A percentile compares a stretch with the other conserved stretches of the same genome.
These are phyloP conservation scores for Dipodomys stephensi DNA, from an alignment of 2,113 vertebrate species.

Conservation along the genomic window DNA sequence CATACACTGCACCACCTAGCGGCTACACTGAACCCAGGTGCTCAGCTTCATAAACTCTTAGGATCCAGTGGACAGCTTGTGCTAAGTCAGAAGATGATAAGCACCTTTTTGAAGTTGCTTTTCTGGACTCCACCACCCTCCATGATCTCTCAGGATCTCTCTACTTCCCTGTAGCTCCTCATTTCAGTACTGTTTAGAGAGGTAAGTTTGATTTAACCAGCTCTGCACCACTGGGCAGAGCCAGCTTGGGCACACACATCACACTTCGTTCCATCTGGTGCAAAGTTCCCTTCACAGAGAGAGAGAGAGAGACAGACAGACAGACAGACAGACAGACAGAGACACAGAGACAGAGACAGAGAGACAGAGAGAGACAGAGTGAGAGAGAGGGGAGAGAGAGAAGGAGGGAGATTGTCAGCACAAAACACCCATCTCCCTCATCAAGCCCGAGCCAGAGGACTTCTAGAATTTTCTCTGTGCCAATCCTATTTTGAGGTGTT, in stretches of 20 bases:
- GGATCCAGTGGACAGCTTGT: background rate
- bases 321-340: no score
- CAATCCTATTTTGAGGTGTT: background rate
- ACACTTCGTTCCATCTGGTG: background rate
- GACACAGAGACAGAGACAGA: no score
- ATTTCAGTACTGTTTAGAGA: background rate
- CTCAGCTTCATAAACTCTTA: background rate
- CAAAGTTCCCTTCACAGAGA: background rate
- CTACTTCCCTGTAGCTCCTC: background rate
- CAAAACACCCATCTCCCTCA: background rate
- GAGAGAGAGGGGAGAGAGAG: no score
- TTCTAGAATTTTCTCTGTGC: background rate
- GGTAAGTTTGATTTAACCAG: background rate
- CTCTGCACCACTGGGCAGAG: background rate
- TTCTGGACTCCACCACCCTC: background rate
- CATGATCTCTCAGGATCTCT: background rate
- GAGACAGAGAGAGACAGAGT: no score
- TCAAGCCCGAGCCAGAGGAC: background rate
- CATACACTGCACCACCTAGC: background rate
- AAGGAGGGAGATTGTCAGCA: no score
- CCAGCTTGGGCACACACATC: background rate
- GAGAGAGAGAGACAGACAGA: no score
- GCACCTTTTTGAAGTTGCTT: background rate
- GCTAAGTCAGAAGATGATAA: background rate
- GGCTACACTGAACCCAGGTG: background rate